Evolutionary conservation across 2,888 invertebrate genomes (phyloP), one percentile per base, ranked within the genome.

Genomic region (Merodon equestris): DNA sequence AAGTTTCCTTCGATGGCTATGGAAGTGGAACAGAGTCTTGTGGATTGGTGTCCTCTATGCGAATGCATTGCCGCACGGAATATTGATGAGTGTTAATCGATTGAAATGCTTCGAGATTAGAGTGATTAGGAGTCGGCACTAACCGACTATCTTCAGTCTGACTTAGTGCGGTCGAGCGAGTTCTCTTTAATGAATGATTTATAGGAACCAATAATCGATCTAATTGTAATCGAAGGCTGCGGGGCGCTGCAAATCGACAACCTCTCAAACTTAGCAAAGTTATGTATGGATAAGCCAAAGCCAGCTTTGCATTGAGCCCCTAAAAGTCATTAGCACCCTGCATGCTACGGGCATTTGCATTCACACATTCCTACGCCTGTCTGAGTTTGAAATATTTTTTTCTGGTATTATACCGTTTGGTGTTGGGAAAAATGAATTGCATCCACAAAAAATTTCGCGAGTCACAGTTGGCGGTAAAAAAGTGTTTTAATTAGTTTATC

Each of bases 71-170:
- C 44, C 14, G 34, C 51, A 34, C 48, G 36, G 53, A 40, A 53
- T 48, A 70, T 64, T 58, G 57, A 64, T 70, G 45, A 47, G 15
- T 53, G 71, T 19, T 64, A 75, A 71, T 64, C 42, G 58, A 48
- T 53, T 48, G 57, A 42, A 70, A 75, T 75, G 47, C 63, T 58
- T 7, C 45, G 47, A 51, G 47, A 70, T 75, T 64, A 50, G 50
- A 27, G 40, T 40, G 27, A 27, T 27, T 2, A 4, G 27, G 27
- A n/a, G n/a, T n/a, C n/a, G n/a, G n/a, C n/a, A n/a, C n/a, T n/a
- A n/a, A n/a, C 7, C 27, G 27, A 27, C 7, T 2, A 4, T 27
- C 3, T 27, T 27, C 27, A 75, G 53, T 47, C 38, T 50, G 19
- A 14, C 13, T 15, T 13, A 7, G 14, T 17, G 18, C 15, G 12